Evolutionary conservation across 2,888 invertebrate species (phyloP).

Genomic region (Abscondita cerata): DNA sequence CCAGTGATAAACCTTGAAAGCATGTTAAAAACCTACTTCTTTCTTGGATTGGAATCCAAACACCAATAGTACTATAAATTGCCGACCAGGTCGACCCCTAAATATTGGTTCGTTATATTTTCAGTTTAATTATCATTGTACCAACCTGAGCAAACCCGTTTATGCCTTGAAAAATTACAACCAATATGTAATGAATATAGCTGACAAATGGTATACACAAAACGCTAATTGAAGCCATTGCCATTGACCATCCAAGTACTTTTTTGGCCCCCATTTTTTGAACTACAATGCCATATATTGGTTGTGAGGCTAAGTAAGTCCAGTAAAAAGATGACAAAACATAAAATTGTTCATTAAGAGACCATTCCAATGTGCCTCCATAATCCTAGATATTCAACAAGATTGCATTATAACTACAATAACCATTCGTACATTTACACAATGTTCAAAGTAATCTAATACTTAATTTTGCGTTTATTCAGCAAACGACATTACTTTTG

Average conservation of each 20-base stretch:
- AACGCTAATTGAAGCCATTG: background rate
- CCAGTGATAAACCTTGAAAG: background rate
- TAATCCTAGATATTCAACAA: no score
- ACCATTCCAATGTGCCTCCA: slow-evolving; percentile 1
- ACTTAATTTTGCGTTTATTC: no score
- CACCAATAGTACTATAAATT: background rate
- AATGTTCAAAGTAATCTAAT: no score
- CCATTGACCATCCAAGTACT: background rate
- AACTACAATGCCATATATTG: background rate
- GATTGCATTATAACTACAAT: no score
- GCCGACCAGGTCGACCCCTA: background rate
- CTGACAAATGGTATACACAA: background rate
- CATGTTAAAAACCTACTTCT: background rate
- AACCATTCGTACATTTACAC: no score
- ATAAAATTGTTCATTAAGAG: background rate
- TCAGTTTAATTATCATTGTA: background rate
- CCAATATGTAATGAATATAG: background rate
- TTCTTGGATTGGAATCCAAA: background rate
- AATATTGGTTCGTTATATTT: background rate
- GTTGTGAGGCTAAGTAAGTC: background rate
- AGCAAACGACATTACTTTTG: no score
- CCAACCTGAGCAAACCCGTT: background rate
- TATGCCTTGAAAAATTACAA: background rate
- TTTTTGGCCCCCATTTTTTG: background rate
- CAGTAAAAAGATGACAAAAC: background rate